These are phyloP conservation scores for Ametastegia equiseti DNA, from an alignment of 2,888 invertebrate species.

Conservation along the genomic window DNA sequence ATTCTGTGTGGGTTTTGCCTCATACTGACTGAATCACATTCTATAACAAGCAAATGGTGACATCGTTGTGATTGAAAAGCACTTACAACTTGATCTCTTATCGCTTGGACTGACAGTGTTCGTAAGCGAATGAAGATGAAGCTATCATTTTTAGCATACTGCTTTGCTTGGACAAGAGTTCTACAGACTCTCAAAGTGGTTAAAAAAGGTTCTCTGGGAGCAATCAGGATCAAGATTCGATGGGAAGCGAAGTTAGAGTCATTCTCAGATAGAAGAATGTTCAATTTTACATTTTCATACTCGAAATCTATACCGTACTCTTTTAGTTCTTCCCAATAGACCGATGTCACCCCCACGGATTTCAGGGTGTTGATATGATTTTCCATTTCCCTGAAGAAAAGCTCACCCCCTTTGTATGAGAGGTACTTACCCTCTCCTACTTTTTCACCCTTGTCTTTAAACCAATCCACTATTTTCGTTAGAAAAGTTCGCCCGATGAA, in stretches of 20 bases:
- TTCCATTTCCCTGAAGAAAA: conserved; percentile 60
- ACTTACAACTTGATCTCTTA: not conserved
- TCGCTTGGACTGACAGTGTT: not conserved
- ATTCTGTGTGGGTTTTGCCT: not conserved
- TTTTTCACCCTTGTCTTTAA: conserved; percentile 25
- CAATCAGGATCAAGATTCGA: not conserved
- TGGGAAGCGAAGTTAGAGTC: not conserved
- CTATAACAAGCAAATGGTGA: not conserved
- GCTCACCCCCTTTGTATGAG: not conserved
- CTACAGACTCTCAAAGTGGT: not conserved
- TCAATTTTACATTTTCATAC: not conserved
- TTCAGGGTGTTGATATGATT: conserved; percentile 3
- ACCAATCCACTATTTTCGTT: conserved; percentile 17
- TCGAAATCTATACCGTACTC: not conserved
- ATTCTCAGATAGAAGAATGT: not conserved
- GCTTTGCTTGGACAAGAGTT: not conserved
- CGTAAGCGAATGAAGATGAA: not conserved
- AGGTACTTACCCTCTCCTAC: not conserved
- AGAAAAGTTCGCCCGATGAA: conserved; percentile 6
- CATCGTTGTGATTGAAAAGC: not conserved
- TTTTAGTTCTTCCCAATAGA: conserved; percentile 9
- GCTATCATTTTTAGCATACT: conserved; percentile 6
- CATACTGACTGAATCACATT: not conserved
- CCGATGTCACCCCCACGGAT: not conserved
- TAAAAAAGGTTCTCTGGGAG: not conserved